phyloP scores from a whole-genome alignment of 2,113 vertebrate species.

The Sterrhoptilus dennistouni region DNA sequence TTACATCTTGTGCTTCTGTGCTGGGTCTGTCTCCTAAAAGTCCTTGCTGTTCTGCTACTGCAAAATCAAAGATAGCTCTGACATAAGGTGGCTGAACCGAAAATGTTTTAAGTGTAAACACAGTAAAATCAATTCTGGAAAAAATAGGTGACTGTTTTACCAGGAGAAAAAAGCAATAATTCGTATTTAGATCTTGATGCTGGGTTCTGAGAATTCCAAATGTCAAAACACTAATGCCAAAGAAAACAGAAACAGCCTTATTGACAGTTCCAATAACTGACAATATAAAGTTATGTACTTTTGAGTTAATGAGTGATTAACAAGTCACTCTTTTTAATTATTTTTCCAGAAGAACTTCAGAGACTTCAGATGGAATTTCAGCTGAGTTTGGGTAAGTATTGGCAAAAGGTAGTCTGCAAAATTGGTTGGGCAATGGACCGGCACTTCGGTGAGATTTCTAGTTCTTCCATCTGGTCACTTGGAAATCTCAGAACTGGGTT shows the following conservation, averaged over 20 bases:
- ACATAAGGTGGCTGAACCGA: not conserved
- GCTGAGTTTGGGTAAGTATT: not conserved
- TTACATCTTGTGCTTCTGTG: not conserved
- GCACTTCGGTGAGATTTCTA: not conserved
- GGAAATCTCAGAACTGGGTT: not conserved
- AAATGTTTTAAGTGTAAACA: not conserved
- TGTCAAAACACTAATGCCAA: not conserved
- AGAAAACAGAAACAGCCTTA: not conserved
- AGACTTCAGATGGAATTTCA: not conserved
- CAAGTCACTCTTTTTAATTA: not conserved
- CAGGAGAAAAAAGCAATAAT: not conserved
- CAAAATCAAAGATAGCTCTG: not conserved
- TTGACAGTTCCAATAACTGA: not conserved
- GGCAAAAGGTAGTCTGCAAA: not conserved
- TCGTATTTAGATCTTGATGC: not conserved
- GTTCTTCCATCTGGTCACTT: not conserved
- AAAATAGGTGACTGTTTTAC: not conserved
- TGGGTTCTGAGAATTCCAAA: not conserved
- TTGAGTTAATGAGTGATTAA: slow-evolving; percentile 17
- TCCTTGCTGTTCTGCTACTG: not conserved
- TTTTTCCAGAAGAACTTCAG: not conserved
- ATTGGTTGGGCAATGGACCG: not conserved
- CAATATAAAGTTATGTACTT: not conserved
- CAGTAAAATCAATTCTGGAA: not conserved
- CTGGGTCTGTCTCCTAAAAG: not conserved